Evolutionary conservation across 2,888 invertebrate genomes (phyloP).

Genomic region (Cybosia mesomella): DNA sequence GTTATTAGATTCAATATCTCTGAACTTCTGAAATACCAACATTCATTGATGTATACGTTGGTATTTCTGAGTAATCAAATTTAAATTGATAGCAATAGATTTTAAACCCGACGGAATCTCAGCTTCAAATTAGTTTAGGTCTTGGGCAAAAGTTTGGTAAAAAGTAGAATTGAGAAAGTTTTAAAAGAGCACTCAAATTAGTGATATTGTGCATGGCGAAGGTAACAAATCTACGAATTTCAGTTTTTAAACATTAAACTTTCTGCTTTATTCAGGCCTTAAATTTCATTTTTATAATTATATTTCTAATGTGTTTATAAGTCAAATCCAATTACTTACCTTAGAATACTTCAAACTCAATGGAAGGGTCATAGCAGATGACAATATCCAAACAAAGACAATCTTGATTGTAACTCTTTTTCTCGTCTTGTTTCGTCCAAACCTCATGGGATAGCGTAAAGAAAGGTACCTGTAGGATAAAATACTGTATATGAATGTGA

Average conservation of each 20-base stretch:
- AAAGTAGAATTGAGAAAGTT: slow-evolving; percentile 2
- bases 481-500: not conserved
- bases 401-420: slow-evolving; percentile 95
- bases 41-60: not conserved
- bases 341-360: slow-evolving; percentile 95
- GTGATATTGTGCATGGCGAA: not conserved
- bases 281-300: too few relatives aligned
- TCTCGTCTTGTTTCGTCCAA: slow-evolving; percentile 95
- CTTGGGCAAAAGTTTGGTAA: slow-evolving; percentile 1
- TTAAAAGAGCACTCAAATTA: not conserved
- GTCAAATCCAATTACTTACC: slow-evolving; percentile 84
- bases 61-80: not conserved
- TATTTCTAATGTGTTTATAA: not conserved
- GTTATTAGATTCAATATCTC: not conserved
- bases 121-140: not conserved
- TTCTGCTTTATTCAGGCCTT: not conserved
- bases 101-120: not conserved
- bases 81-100: not conserved
- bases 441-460: slow-evolving; percentile 96
- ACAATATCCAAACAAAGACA: slow-evolving; percentile 96
- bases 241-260: not conserved
- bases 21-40: not conserved
- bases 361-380: slow-evolving; percentile 96
- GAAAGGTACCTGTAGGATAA: slow-evolving; percentile 90
- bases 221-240: not conserved